Evolutionary conservation across 2,797 vertebrate genomes (phyloP), one percentile per base, ranked within the genome.

Genomic region (Epinephelus malabaricus): DNA sequence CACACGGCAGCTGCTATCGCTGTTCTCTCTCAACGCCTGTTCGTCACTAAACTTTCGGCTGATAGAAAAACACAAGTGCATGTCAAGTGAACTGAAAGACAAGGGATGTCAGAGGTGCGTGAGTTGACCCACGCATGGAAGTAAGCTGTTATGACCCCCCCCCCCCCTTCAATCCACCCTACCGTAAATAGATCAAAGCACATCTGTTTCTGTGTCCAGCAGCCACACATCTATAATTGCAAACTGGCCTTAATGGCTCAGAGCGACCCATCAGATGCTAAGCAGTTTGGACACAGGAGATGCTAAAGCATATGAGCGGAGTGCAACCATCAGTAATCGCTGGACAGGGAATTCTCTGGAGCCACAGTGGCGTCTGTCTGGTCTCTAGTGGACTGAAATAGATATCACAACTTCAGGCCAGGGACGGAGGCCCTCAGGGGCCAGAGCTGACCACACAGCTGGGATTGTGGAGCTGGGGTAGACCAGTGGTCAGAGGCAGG

Each of bases 131-230:
- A 92, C 83, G 82, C 88, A 88, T 86, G 77, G 77, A 91, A 87
- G 78, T 90, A 92, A 92, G 92, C 87, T 88, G 87, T 90, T 90
- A 88, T 82, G 84, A 82, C 73, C 84, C 58, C 72, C 84, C 58
- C 72, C 84, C 10, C 1, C 59, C 21, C 45, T 60, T 50, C 58
- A 70, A 43, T 82, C 80, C 88, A 88, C 47, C 84, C 80, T 90
- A 90, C 91, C 91, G 76, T 93, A 93, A 95, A 95, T 94, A 94
- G 93, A 95, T 95, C 88, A 93, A 94, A 95, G 94, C 94, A 94
- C 94, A 95, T 95, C 94, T 95, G 93, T 93, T 95, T 93, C 90
- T 87, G 89, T 88, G 86, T 92, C 91, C 92, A 90, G 88, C 92
- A 92, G 90, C 91, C 92, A 92, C 92, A 91, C 92, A 93, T 94